Conservation (phyloP, 2,797 vertebrate species). For the Platyrinchus mystaceus region DNA sequence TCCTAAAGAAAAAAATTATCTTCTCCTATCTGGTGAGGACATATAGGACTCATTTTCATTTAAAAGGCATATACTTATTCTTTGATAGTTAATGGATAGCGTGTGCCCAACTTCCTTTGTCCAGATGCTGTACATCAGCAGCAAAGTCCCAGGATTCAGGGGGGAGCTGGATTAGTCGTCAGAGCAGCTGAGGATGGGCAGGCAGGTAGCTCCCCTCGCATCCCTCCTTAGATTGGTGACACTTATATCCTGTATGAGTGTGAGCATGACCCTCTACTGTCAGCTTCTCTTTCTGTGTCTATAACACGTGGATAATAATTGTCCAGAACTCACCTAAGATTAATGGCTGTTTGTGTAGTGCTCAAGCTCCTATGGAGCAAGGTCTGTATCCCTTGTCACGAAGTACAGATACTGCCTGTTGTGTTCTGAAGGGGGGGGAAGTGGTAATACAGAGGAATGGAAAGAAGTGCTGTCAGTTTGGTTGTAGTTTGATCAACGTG, state of each 20-base stretch:
- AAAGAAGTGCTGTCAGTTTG: fast-evolving
- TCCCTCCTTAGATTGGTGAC: neutral
- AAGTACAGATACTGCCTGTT: neutral
- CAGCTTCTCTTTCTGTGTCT: neutral
- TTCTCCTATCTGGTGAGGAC: neutral
- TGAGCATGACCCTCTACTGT: neutral
- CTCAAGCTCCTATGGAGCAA: neutral
- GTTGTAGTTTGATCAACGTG: neutral
- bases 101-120: neutral
- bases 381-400: fast-evolving
- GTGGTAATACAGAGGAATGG: neutral
- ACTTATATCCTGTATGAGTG: neutral
- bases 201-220: neutral
- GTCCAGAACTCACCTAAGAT: neutral
- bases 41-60: neutral
- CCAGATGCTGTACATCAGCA: neutral
- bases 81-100: neutral
- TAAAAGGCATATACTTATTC: neutral
- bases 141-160: neutral
- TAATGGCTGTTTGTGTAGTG: neutral
- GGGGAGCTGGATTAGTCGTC: neutral
- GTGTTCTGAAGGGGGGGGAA: neutral
- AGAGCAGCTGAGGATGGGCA: neutral
- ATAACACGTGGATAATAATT: neutral
- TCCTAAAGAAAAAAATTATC: conserved; percentile 60